Base-by-base conservation (phyloP, 2,888 invertebrate genomes). In the Scaptodrosophila latifasciaeformis region DNA sequence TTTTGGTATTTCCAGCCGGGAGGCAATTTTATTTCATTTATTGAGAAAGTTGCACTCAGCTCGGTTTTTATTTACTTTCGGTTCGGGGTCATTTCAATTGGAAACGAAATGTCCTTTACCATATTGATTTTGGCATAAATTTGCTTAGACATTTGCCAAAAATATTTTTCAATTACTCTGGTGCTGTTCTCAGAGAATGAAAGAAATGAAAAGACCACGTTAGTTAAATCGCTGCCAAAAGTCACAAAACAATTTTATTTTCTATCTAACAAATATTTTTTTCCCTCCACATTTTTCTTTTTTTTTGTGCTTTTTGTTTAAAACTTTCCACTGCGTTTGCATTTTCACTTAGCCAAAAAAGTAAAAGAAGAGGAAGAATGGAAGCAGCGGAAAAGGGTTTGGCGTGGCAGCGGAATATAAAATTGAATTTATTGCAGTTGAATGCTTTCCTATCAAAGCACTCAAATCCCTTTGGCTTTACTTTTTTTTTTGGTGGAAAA, bases 1-100 rank as follows among this genome's bases (percentile, higher is more conserved):
- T 43, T 50, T n/a, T n/a, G n/a, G n/a, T n/a, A n/a, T n/a, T 29
- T 40, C 35, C 56, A 39, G 30, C 52, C 55, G 43, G 54, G 30
- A 43, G 58, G 71, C 75, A 75, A 71, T 75, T n/a, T n/a, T n/a
- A n/a, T n/a, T 78, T 64, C 62, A 65, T 56, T 70, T 72, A 71
- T 72, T 72, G 58, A 64, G 68, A 65, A 59, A 54, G 52, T 35
- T 60, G n/a, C n/a, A n/a, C n/a, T n/a, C n/a, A n/a, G 12, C 18
- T 37, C 12, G 6, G n/a, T 2, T 18, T 37, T 37, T 37, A 13
- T 35, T 2, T 13, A 34, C 15, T 35, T 35, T 35, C 35, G n/a
- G 12, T n/a, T n/a, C n/a, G 30, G 13, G 15, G 15, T 15, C n/a
- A n/a, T 34, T 13, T 34, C 34, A 34, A 34, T 34, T 15, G 12